These are phyloP conservation scores for Macrochelys suwanniensis DNA, from an alignment of 2,797 vertebrate genomes.

Conservation along the genomic window DNA sequence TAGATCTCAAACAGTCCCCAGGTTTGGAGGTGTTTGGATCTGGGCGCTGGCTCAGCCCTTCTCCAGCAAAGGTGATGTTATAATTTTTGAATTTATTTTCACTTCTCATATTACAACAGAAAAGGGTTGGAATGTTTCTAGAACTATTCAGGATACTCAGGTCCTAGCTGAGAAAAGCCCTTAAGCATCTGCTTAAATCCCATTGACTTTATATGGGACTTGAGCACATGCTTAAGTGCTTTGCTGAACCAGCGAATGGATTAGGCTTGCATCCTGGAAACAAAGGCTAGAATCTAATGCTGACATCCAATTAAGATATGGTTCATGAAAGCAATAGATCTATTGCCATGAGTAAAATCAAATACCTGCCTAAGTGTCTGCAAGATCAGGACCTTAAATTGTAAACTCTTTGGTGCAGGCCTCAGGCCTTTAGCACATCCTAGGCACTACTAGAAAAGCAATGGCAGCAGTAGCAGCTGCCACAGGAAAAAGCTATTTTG, in stretches of 20 bases:
- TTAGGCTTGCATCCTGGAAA: not conserved
- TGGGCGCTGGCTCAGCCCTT: not conserved
- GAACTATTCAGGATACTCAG: not conserved
- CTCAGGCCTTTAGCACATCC: conserved; percentile 12
- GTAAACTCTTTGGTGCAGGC: not conserved
- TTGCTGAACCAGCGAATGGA: not conserved
- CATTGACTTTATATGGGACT: not conserved
- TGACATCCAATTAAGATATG: not conserved
- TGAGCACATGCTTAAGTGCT: rapidly evolving
- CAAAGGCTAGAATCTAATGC: not conserved
- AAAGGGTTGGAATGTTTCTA: not conserved
- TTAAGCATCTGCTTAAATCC: not conserved
- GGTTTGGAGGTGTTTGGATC: not conserved
- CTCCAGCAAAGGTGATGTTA: not conserved
- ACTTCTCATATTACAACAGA: not conserved
- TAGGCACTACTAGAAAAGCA: conserved; percentile 23
- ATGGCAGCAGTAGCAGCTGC: conserved; percentile 45
- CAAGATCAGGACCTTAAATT: not conserved
- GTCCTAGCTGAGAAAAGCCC: not conserved
- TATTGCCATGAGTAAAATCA: rapidly evolving
- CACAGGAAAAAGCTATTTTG: conserved; percentile 42
- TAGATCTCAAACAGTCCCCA: not conserved
- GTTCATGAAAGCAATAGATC: not conserved
- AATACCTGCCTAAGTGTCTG: not conserved
- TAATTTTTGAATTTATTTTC: not conserved